These are phyloP conservation scores for Melanostoma mellinum DNA, from an alignment of 2,888 invertebrate species.

Conservation along the genomic window DNA sequence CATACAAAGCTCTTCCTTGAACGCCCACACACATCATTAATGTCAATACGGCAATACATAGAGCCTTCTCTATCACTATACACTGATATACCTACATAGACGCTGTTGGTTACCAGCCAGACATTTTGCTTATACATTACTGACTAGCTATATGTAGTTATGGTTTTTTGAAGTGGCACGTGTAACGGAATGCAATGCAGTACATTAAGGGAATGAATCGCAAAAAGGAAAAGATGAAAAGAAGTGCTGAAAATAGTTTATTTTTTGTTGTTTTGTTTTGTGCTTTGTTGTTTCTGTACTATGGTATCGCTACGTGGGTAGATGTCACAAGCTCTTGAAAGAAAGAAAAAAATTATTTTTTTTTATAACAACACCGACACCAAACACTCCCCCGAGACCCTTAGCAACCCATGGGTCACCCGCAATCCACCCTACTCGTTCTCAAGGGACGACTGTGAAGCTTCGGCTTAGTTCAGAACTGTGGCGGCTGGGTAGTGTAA, in stretches of 20 bases:
- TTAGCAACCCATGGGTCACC: constrained; percentile 56
- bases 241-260: constrained; percentile 40
- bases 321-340: constrained; percentile 39
- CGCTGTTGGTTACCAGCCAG: constrained; percentile 62
- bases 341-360: constrained; percentile 8
- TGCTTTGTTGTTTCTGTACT: constrained; percentile 2
- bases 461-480: constrained; percentile 13
- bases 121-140: constrained; percentile 55
- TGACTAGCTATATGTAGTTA: constrained; percentile 24
- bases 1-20: constrained; percentile 22
- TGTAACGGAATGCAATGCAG: constrained; percentile 71
- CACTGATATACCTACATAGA: neutral
- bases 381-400: constrained; percentile 31
- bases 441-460: constrained; percentile 3
- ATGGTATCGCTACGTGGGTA: constrained; percentile 13
- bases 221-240: constrained; percentile 36
- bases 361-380: neutral
- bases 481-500: constrained; percentile 52
- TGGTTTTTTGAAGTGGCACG: constrained; percentile 58
- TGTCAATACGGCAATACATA: neutral
- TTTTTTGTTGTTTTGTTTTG: constrained; percentile 18
- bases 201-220: constrained; percentile 71
- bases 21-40: constrained; percentile 20
- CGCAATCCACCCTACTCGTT: constrained; percentile 27
- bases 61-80: constrained; percentile 61